These are phyloP conservation scores for Rhamnusium bicolor DNA, from an alignment of 2,888 invertebrate genomes.

Conservation along the genomic window DNA sequence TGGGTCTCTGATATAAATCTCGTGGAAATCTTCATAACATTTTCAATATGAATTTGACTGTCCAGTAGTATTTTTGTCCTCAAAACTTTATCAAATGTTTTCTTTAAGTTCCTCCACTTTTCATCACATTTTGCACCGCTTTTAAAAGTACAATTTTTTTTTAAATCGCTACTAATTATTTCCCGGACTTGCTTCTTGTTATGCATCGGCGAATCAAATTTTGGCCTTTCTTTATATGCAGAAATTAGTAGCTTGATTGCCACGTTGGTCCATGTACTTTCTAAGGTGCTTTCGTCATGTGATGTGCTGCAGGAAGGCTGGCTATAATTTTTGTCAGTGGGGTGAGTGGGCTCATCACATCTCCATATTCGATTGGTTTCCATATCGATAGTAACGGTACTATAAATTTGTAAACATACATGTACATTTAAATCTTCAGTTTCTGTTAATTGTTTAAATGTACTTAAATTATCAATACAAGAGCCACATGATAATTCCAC, in stretches of 20 bases:
- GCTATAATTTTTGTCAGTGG: no score
- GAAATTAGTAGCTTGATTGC: conserved; percentile 13
- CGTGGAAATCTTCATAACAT: no score
- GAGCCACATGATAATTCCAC: no score
- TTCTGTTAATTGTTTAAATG: no score
- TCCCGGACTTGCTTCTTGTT: conserved; percentile 11
- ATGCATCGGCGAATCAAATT: conserved; percentile 13
- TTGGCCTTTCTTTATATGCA: neutral
- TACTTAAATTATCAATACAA: neutral
- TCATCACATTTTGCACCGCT: conserved; percentile 11
- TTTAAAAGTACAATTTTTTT: neutral
- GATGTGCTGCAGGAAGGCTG: neutral
- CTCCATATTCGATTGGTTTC: neutral
- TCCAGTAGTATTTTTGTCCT: conserved; percentile 4
- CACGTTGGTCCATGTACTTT: neutral
- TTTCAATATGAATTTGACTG: conserved; percentile 1
- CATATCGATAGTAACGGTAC: no score
- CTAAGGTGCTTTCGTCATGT: no score
- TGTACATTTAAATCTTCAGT: no score
- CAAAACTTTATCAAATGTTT: conserved; percentile 7
- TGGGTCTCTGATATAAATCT: no score
- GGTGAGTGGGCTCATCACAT: no score
- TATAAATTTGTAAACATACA: no score
- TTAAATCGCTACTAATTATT: conserved; percentile 2
- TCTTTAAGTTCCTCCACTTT: conserved; percentile 19